Base-by-base conservation (phyloP, 2,888 invertebrate species). In the Apamea sordens region DNA sequence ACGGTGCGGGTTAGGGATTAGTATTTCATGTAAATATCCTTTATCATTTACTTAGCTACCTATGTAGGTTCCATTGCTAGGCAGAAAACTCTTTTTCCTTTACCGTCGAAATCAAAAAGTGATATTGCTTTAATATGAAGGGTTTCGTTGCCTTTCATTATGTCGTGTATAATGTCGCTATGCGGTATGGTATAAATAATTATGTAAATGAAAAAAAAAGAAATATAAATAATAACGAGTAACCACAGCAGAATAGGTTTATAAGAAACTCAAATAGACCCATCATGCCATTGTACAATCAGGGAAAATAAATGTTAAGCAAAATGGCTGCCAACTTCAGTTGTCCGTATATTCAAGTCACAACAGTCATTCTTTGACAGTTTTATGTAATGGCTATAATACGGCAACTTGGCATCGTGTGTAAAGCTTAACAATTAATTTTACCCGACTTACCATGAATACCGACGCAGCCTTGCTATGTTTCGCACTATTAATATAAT, bases 401-500 rank as follows among this genome's bases (percentile, higher is more conserved):
- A 59, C 56, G n/a, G 5, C n/a, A 59, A n/a, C n/a, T 11, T 24
- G 24, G 10, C 56, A 56, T 56, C 56, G 24, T 56, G 56, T 24
- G 24, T 8, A 24, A 24, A n/a, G n/a, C 53, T n/a, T 3, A 59
- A 7, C 6, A 13, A 41, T 21, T 13, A 15, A 59, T n/a, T 71
- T 71, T 32, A 4, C 13, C 21, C 18, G 24, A n/a, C 36, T 36
- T 59, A 59, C 59, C 36, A 18, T 65, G 11, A 24, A 28, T 50
- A 63, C 50, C 15, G 53, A 56, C 24, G 24, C 61, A 82, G 21
- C 83, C 79, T 86, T 65, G 84, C 65, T 69, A 65, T 78, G 79
- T 82, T 76, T 76, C 56, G 56, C 85, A 79, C 79, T 73, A 76
- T 79, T 79, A 73, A 82, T 85, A 63, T 79, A 86, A 86, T 85